Conservation (phyloP, 1,140 invertebrate genomes). For the Calycopis cecrops region DNA sequence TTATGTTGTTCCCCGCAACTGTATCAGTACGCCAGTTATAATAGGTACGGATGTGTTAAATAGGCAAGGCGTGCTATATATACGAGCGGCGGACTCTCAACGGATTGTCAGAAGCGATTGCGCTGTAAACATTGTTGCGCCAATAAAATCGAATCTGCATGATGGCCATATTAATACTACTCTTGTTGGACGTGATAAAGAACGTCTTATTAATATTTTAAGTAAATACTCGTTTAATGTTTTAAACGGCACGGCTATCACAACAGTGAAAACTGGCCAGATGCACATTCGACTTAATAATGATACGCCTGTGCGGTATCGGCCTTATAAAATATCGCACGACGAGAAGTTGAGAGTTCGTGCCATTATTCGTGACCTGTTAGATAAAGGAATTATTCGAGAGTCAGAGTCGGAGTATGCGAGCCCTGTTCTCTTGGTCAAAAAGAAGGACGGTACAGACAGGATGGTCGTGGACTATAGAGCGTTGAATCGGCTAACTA, state of each 20-base stretch:
- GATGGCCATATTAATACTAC: background rate
- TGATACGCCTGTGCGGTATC: conserved; percentile 20
- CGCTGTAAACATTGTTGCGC: too few species aligned
- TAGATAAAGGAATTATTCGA: conserved; percentile 28
- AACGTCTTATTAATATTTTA: background rate
- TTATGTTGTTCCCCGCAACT: background rate
- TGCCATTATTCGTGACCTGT: conserved; percentile 22
- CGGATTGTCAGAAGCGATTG: background rate
- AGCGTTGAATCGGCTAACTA: background rate
- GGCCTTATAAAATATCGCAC: conserved; percentile 24
- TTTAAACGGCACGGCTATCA: conserved; percentile 24
- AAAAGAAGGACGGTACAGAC: conserved; percentile 36
- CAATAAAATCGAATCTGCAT: too few species aligned
- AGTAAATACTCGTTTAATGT: conserved; percentile 14
- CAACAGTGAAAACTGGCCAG: conserved; percentile 30
- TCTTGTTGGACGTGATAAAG: background rate
- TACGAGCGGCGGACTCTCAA: background rate
- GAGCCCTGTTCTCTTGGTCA: conserved; percentile 38
- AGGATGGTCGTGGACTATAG: conserved; percentile 22
- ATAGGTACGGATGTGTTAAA: background rate
- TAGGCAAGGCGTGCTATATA: background rate
- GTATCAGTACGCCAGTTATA: background rate
- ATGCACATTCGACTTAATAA: conserved; percentile 31
- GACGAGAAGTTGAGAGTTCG: conserved; percentile 20
- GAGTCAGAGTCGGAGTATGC: conserved; percentile 36